phyloP scores from a whole-genome alignment of 1,140 invertebrate species.

The Melanaphis sacchari region DNA sequence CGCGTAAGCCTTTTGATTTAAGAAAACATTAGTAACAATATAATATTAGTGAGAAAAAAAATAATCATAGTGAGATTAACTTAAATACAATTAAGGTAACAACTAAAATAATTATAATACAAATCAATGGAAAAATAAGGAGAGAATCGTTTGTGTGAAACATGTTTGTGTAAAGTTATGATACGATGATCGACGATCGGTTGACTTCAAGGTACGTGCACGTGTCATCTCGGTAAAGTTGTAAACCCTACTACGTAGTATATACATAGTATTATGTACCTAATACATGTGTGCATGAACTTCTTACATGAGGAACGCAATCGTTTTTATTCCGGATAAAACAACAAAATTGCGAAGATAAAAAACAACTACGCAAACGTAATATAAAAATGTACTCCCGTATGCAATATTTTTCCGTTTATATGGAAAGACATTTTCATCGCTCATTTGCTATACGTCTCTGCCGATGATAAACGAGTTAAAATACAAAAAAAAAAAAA shows the following conservation, averaged over 20 bases:
- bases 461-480: neutral
- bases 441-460: neutral
- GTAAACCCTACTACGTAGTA: neutral
- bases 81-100: neutral
- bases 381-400: neutral
- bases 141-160: neutral
- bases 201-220: neutral
- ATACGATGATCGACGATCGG: constrained; percentile 16
- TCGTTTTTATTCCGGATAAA: neutral
- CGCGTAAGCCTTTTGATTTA: neutral
- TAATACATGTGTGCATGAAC: neutral
- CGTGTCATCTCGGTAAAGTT: neutral
- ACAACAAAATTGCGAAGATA: neutral
- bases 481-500: neutral
- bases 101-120: neutral
- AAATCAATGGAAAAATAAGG: neutral
- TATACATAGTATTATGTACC: neutral
- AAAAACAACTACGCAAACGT: neutral
- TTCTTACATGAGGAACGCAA: neutral
- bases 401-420: neutral
- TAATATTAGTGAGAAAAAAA: neutral
- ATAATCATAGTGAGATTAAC: neutral
- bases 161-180: neutral
- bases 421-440: too few species aligned
- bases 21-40: neutral